Evolutionary conservation across 1,140 invertebrate species (phyloP), one percentile per base, ranked within the genome.

Genomic region (Polypedilum vanderplanki): DNA sequence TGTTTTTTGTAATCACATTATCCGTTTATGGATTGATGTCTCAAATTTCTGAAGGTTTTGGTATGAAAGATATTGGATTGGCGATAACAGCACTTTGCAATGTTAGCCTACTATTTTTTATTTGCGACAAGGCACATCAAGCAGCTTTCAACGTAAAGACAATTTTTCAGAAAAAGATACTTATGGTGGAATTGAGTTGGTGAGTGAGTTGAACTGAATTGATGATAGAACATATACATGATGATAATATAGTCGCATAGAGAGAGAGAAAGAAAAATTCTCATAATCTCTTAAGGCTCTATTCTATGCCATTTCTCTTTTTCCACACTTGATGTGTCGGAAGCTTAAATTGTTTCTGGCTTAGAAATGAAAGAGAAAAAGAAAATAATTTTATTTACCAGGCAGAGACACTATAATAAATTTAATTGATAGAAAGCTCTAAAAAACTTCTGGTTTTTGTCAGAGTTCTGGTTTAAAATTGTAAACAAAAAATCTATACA

Each of bases 1-100:
- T 90, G 7, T 90, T 90, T 77, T 84, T 90, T 20, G 87, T 88
- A 74, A 89, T 89, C 20, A 90, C 88, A 3, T 78, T 90, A 10
- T 89, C 88, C 4, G 87, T 90, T 76, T 90, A 90, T 75, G 88
- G 88, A 0, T 80, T 90, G 3, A 83, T 90, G 78, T 89, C 88
- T 0, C 88, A 89, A 79, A 86, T 90, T 8, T 88, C 88, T 67
- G 87, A 87, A 73, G 88, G 88, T 2, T 87, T 90, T 76, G 88
- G 87, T 9, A 83, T 87, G 7, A 90, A 89, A 79, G 88, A 90
- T 77, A 87, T 89, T 64, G 88, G 88, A 1, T 76, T 89, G 1
- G 86, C 86, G 0, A 82, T 89, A n/a, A 89, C 88, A 3, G 88
- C 87, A 0, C 78, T 85, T 4, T 88, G 86, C 80, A 88, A 86